These are phyloP conservation scores for Cosmorhoe ocellata DNA, from an alignment of 2,888 invertebrate genomes.

Conservation along the genomic window DNA sequence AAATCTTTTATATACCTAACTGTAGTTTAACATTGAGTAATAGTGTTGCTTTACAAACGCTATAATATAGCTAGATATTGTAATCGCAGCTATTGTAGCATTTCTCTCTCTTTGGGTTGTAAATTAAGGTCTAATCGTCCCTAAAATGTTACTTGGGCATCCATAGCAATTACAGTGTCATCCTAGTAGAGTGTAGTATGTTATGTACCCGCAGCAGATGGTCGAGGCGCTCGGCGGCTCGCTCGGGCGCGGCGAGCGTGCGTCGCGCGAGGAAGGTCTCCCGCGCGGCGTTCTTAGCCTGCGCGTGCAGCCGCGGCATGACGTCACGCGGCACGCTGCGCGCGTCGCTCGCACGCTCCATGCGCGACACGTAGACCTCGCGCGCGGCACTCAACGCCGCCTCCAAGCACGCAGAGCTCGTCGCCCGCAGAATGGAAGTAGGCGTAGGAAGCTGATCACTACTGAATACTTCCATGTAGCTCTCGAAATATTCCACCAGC, in stretches of 20 bases:
- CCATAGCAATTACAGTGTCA: too few relatives aligned
- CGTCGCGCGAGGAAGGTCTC: conserved; percentile 34
- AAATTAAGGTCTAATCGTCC: too few relatives aligned
- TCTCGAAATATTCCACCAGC: conserved; percentile 95
- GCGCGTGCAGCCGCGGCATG: conserved; percentile 19
- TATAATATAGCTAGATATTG: too few relatives aligned
- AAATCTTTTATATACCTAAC: too few relatives aligned
- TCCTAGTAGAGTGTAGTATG: too few relatives aligned
- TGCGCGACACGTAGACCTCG: conserved; percentile 28
- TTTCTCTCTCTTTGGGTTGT: too few relatives aligned
- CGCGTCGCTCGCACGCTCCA: conserved; percentile 38
- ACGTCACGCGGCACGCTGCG: conserved; percentile 18
- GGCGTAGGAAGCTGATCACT: conserved; percentile 96
- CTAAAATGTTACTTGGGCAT: too few relatives aligned
- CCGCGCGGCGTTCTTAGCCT: conserved; percentile 18
- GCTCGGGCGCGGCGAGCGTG: conserved; percentile 29
- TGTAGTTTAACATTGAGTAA: too few relatives aligned
- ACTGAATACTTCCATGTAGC: conserved; percentile 95
- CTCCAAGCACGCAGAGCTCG: conserved; percentile 32
- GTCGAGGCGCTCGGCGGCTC: conserved; percentile 14
- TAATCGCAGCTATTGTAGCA: too few relatives aligned
- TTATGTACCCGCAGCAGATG: conserved; percentile 20
- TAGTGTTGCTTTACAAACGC: too few relatives aligned
- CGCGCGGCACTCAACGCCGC: conserved; percentile 32
- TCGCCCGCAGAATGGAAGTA: conserved; percentile 86